A percentile compares a stretch with the other conserved stretches of the same genome.
Evolutionary conservation across 1,140 invertebrate species (phyloP).

Genomic region (Pachypeltis micranthus): DNA sequence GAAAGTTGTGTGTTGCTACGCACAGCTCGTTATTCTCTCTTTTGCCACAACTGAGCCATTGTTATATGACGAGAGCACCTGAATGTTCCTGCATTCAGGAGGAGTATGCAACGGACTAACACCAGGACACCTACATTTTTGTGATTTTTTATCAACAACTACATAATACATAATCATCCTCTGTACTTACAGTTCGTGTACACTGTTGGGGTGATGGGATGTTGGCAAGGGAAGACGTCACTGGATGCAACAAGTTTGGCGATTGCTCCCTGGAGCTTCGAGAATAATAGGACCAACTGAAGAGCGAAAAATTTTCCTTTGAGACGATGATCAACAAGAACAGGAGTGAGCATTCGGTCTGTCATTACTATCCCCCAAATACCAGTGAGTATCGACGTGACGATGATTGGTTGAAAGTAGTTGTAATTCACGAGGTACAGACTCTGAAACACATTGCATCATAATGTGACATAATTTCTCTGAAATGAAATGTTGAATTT

Average conservation of each 20-base stretch:
- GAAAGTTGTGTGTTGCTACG: no score
- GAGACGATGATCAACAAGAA: slow-evolving; percentile 33
- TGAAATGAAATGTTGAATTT: no score
- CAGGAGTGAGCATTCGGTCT: slow-evolving; percentile 37
- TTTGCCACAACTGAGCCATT: no score
- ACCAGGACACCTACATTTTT: no score
- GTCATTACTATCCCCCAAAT: slow-evolving; percentile 50
- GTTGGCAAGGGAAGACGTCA: slow-evolving; percentile 29
- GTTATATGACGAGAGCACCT: no score
- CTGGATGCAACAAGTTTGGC: slow-evolving; percentile 25
- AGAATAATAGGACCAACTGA: slow-evolving; percentile 31
- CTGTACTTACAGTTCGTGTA: slow-evolving; percentile 39
- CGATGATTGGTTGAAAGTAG: slow-evolving; percentile 45
- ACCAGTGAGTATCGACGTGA: slow-evolving; percentile 45
- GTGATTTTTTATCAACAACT: no score
- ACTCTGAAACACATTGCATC: slow-evolving; percentile 41
- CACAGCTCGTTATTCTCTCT: no score
- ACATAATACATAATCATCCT: no score
- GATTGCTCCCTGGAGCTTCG: slow-evolving; percentile 30
- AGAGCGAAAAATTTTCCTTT: slow-evolving; percentile 31
- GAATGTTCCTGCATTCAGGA: no score
- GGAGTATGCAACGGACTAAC: no score
- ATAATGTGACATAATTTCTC: no score
- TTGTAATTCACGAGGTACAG: slow-evolving; percentile 44
- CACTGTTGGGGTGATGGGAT: slow-evolving; percentile 35